Evolutionary conservation across 2,797 vertebrate species (phyloP), one percentile per base, ranked within the genome.

Genomic region (Notolabrus celidotus): DNA sequence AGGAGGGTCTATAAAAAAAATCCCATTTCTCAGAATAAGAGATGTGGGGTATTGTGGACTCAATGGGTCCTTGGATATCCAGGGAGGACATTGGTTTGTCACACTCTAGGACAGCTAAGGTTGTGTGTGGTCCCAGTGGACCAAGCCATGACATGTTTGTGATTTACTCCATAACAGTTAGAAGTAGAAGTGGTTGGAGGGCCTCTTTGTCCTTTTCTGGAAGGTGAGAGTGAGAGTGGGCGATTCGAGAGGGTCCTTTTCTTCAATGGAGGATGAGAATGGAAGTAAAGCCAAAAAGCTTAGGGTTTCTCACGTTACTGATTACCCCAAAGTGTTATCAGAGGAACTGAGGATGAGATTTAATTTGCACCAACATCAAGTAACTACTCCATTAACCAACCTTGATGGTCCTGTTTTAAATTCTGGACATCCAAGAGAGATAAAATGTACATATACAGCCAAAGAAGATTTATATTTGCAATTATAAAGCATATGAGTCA

Each of bases 131-230:
- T 88, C 90, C 88, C 70, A 10, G 68, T 83, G 90, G 89, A 87
- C 74, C 72, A 9, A 52, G 56, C 64, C 71, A 70, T 85, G 89
- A 67, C 74, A 86, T 89, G 85, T 92, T 92, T 93, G 90, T 90
- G 86, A 92, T 93, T 93, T 91, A 91, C 91, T 91, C 76, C 83
- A 75, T 82, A 80, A 86, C 85, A 65, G 64, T 83, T 72, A 49
- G 85, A 79, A 75, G 80, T 54, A 64, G 73, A 91, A 85, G 76
- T 89, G 59, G 79, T 91, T 92, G 83, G 76, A 83, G 90, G 91
- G 84, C 55, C 27, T 79, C 71, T 80, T 76, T 62, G 79, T 92
- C 86, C 84, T 93, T 92, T 64, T 56, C 22, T 46, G 59, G 79
- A 88, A 86, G 82, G 88, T 89, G 88, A 87, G 22, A 22, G 68